These are phyloP conservation scores for Brachypalpus laphriformis DNA, from an alignment of 2,888 invertebrate species.

Conservation along the genomic window DNA sequence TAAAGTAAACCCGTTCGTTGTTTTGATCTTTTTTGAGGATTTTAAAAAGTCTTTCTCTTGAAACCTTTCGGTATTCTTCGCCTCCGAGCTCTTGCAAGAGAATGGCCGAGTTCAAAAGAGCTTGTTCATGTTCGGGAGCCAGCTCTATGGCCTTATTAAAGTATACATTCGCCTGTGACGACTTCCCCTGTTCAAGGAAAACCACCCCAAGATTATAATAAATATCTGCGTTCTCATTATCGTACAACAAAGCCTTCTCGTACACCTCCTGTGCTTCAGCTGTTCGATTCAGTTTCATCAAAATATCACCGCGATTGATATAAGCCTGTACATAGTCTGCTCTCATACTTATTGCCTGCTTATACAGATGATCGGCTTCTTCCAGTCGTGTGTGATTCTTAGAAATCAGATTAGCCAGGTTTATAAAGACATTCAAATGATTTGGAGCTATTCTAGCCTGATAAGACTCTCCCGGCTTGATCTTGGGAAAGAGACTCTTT, in stretches of 20 bases:
- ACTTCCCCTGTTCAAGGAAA: conserved; percentile 95
- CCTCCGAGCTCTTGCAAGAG: conserved; percentile 95
- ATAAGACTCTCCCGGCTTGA: conserved; percentile 96
- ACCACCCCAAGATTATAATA: conserved; percentile 98
- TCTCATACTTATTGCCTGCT: conserved; percentile 98
- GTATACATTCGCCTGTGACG: conserved; percentile 94
- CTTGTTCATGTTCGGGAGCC: conserved; percentile 97
- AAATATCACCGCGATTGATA: conserved; percentile 97
- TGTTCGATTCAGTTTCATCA: conserved; percentile 96
- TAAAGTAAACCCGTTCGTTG: conserved; percentile 96
- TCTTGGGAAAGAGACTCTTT: conserved; percentile 94
- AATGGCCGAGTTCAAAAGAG: conserved; percentile 96
- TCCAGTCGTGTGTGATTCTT: conserved; percentile 95
- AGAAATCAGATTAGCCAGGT: conserved; percentile 96
- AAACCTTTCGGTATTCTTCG: conserved; percentile 90
- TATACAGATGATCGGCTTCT: conserved; percentile 96
- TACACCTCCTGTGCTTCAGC: conserved; percentile 97
- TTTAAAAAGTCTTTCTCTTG: conserved; percentile 91
- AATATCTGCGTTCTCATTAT: conserved; percentile 96
- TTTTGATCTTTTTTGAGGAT: conserved; percentile 87
- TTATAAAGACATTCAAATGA: conserved; percentile 97
- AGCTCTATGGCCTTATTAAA: conserved; percentile 96
- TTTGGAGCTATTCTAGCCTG: conserved; percentile 97
- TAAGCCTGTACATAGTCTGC: conserved; percentile 95
- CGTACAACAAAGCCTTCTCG: conserved; percentile 95